These are phyloP conservation scores for Heliconius melpomene DNA, from an alignment of 1,140 invertebrate genomes.

Conservation along the genomic window DNA sequence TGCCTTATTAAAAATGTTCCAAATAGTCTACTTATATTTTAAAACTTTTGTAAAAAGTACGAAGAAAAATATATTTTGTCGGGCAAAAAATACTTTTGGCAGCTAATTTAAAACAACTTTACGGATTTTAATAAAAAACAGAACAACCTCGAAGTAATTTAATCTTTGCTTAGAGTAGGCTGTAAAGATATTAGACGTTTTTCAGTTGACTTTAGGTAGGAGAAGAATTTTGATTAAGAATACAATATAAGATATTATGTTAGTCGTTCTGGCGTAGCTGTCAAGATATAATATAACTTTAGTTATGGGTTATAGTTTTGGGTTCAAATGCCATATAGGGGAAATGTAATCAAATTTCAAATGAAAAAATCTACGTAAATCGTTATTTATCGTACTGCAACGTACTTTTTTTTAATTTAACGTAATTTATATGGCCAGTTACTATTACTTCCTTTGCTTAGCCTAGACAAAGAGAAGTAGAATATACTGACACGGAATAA, in stretches of 20 bases:
- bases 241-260: neutral
- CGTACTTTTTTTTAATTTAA: too few species aligned
- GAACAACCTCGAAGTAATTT: conserved; percentile 22
- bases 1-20: conserved; percentile 9
- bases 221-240: neutral
- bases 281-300: too few species aligned
- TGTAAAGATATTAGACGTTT: conserved; percentile 8
- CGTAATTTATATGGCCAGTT: too few species aligned
- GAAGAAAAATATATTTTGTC: conserved; percentile 7
- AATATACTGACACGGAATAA: too few species aligned
- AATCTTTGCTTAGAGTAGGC: conserved; percentile 6
- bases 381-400: too few species aligned
- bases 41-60: conserved; percentile 5
- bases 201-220: neutral
- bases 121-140: conserved; percentile 21
- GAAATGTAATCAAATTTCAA: too few species aligned
- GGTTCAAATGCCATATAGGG: too few species aligned
- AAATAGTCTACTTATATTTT: conserved; percentile 13
- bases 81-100: conserved; percentile 16
- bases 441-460: too few species aligned
- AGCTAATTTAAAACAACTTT: conserved; percentile 21
- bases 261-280: too few species aligned
- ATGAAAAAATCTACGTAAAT: too few species aligned
- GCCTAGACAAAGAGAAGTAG: too few species aligned
- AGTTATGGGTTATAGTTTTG: too few species aligned